Evolutionary conservation across 2,888 invertebrate genomes (phyloP), one percentile per base, ranked within the genome.

Genomic region (Tetheella fluctuosa): DNA sequence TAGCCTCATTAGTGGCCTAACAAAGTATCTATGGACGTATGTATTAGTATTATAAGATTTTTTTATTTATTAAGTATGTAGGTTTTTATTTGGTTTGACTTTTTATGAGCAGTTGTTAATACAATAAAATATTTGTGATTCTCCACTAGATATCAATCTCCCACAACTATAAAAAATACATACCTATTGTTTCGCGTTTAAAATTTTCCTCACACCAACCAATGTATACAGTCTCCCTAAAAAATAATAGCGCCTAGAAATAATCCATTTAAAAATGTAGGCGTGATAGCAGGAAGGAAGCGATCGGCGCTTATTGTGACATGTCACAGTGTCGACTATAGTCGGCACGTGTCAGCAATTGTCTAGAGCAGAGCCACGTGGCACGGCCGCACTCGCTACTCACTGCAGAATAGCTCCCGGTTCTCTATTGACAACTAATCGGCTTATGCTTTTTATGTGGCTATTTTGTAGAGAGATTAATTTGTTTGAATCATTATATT

Each of bases 251-350:
- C 69, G 76, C 71, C 74, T 64, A 64, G 64, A 53, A 63, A 77
- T 83, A 81, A 85, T 80, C 68, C 67, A 66, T 70, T 84, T 83
- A 85, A 80, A 84, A 77, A 71, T 61, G 79, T 80, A 79, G 83
- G 77, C 79, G 81, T 68, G 66, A 62, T 76, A 71, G 70, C 70
- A 80, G 81, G 84, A 83, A 82, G 82, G 80, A 81, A 81, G 73
- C 75, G 74, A 71, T 72, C 71, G 48, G 48, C 20, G 48, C 20
- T 20, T 48, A 71, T 70, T 75, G 70, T 69, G 70, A 62, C 56
- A 39, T 25, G 53, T 55, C 54, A 58, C 61, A 56, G 28, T 39
- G 67, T 23, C 67, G 59, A 70, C 71, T 67, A 67, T 60, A 67
- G 68, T 58, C n/a, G 39, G n/a, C 39, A 39, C 39, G 39, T 39